Evolutionary conservation across 2,113 vertebrate species (phyloP).

Genomic region (Promerops cafer): DNA sequence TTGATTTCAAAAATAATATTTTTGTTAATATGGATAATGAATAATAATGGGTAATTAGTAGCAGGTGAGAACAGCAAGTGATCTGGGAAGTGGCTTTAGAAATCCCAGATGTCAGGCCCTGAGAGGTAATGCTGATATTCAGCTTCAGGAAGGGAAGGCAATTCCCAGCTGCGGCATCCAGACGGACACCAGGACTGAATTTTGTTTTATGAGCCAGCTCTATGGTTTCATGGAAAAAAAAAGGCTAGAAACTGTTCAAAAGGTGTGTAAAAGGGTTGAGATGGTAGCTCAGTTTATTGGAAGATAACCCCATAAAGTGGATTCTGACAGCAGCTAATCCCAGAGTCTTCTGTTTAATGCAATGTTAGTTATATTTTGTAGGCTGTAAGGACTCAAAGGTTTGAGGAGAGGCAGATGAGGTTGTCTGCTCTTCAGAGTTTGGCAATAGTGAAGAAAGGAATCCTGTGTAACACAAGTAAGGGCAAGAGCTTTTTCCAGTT

Average conservation of each 20-base stretch:
- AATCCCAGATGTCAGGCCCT: fast-evolving
- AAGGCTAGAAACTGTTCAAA: not conserved
- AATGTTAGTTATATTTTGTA: not conserved
- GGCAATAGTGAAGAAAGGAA: not conserved
- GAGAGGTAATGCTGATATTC: not conserved
- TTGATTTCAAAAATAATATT: not conserved
- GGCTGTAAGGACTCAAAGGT: not conserved
- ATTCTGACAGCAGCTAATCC: not conserved
- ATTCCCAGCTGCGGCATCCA: not conserved
- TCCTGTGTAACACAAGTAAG: not conserved
- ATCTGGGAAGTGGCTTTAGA: not conserved
- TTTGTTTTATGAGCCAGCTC: not conserved
- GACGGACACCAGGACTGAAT: not conserved
- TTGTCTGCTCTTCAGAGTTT: not conserved
- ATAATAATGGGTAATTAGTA: not conserved
- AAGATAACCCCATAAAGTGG: not conserved
- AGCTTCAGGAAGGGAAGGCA: not conserved
- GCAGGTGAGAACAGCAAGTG: not conserved
- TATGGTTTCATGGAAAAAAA: not conserved
- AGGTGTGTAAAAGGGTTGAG: not conserved
- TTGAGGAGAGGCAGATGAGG: not conserved
- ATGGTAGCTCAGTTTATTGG: not conserved
- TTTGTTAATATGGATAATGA: not conserved
- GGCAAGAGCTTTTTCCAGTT: not conserved
- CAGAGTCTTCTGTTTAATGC: not conserved